phyloP scores from a whole-genome alignment of 2,888 invertebrate species.

The Dasysyrphus albostriatus region DNA sequence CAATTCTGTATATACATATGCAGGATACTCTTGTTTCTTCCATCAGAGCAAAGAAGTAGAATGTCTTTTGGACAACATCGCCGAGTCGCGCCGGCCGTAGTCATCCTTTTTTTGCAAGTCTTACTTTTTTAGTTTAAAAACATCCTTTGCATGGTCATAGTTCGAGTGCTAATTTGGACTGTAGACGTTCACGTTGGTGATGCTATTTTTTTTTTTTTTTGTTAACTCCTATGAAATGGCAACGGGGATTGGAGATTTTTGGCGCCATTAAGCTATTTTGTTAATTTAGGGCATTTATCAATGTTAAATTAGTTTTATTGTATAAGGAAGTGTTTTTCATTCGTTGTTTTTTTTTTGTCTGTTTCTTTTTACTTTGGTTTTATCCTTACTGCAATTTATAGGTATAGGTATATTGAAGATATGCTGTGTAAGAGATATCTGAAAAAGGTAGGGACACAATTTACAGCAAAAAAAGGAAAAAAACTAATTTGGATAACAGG shows the following conservation, averaged over 20 bases:
- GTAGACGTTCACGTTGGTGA: conserved; percentile 52
- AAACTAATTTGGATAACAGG: conserved; percentile 20
- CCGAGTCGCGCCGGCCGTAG: neutral
- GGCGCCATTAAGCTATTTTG: conserved; percentile 76
- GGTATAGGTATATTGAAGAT: neutral
- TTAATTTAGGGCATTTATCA: conserved; percentile 74
- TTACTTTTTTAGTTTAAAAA: conserved; percentile 26
- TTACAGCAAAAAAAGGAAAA: neutral
- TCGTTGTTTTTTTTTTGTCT: neutral
- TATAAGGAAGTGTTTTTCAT: conserved; percentile 26
- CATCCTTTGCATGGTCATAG: conserved; percentile 50
- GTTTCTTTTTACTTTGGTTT: conserved; percentile 1
- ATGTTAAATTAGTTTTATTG: conserved; percentile 70
- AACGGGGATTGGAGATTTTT: conserved; percentile 55
- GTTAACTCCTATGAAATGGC: neutral
- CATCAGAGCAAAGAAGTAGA: conserved; percentile 42
- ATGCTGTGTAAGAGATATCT: neutral
- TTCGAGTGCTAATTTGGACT: conserved; percentile 72
- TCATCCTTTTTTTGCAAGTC: conserved; percentile 26
- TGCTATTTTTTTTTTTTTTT: conserved; percentile 53
- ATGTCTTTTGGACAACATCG: conserved; percentile 45
- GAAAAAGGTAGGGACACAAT: neutral
- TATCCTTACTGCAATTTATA: conserved; percentile 1
- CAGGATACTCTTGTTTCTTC: neutral
- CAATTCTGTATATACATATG: conserved; percentile 20